Percentiles rank a stretch among this genome's conserved stretches.
These are phyloP conservation scores for Leptothorax acervorum DNA, from an alignment of 2,888 invertebrate genomes.

Conservation along the genomic window DNA sequence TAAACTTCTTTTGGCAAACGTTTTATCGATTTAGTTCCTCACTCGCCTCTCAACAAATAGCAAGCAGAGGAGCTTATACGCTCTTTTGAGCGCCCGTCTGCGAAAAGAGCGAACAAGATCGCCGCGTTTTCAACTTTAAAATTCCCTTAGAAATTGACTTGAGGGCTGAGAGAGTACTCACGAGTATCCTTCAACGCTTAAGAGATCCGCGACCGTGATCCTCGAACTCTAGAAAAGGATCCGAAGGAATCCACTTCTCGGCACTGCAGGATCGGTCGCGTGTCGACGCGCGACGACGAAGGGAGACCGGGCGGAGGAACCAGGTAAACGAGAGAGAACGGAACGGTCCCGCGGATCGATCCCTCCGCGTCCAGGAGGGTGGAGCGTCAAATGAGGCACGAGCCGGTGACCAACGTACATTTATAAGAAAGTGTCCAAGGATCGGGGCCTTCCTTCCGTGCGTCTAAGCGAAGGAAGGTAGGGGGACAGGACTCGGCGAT, in stretches of 20 bases:
- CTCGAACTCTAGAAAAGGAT: background rate
- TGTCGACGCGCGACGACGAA: conserved; percentile 6
- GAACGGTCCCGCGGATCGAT: conserved; percentile 56
- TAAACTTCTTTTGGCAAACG: background rate
- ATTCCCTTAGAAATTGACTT: background rate
- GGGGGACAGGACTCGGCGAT: conserved; percentile 61
- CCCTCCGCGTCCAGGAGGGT: conserved; percentile 79
- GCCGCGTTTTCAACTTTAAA: background rate
- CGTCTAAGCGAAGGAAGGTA: conserved; percentile 70
- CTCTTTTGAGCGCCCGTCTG: background rate
- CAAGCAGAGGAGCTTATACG: background rate
- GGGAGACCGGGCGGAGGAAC: conserved; percentile 14
- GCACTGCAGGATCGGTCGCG: background rate
- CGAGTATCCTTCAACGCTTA: conserved; percentile 31
- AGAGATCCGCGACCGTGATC: background rate
- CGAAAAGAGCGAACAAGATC: background rate
- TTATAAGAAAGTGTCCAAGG: conserved; percentile 84
- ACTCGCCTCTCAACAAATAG: background rate
- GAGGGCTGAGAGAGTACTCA: conserved; percentile 48
- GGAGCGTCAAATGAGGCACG: conserved; percentile 80
- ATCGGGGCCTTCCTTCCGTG: conserved; percentile 78
- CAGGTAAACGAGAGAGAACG: background rate
- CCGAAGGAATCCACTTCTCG: background rate
- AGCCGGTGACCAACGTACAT: conserved; percentile 79
- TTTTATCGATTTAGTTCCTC: background rate